These are phyloP conservation scores for Microplitis mediator DNA, from an alignment of 1,140 invertebrate genomes.

Conservation along the genomic window DNA sequence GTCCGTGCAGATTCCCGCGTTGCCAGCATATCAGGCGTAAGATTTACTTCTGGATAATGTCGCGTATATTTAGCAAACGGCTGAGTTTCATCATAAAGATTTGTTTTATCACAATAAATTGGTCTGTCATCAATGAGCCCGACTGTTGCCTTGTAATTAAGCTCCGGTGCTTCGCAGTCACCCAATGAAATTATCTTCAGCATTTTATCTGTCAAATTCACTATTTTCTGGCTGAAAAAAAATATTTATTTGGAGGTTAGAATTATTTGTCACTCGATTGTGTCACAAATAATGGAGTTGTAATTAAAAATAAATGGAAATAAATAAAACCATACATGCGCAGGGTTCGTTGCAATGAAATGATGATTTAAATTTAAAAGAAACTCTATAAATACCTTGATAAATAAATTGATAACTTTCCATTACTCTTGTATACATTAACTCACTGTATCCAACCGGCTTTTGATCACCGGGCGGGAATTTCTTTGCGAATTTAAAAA, in stretches of 20 bases:
- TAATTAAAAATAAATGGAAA: no score
- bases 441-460: no score
- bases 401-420: no score
- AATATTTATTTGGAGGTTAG: constrained; percentile 5
- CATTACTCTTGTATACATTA: not conserved
- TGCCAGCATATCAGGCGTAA: constrained; percentile 53
- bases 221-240: not conserved
- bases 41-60: constrained; percentile 47
- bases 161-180: constrained; percentile 46
- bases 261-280: no score
- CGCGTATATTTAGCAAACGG: constrained; percentile 46
- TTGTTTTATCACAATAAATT: constrained; percentile 42
- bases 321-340: no score
- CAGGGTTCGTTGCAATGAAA: not conserved
- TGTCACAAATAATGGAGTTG: no score
- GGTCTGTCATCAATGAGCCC: constrained; percentile 37
- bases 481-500: not conserved
- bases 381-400: not conserved
- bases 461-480: not conserved
- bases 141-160: constrained; percentile 39
- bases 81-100: constrained; percentile 49
- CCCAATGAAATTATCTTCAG: constrained; percentile 47
- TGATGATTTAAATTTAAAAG: not conserved
- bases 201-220: constrained; percentile 35
- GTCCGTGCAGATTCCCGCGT: constrained; percentile 52